Evolutionary conservation across 2,888 invertebrate genomes (phyloP).

Genomic region (Steromphala cineraria): DNA sequence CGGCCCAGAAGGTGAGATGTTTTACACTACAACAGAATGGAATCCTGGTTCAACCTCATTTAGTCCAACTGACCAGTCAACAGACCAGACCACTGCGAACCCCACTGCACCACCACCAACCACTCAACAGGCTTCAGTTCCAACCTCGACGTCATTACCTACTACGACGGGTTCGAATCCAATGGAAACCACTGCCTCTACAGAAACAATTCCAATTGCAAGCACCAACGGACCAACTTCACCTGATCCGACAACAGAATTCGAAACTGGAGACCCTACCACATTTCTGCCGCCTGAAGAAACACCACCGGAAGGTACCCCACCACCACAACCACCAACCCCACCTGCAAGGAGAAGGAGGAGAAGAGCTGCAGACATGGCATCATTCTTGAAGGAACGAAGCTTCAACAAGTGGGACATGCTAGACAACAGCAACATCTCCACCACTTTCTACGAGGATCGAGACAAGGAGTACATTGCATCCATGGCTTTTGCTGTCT

Average conservation of each 20-base stretch:
- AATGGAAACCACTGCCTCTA: neutral
- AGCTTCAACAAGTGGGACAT: slow-evolving; percentile 59
- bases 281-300: neutral
- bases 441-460: slow-evolving; percentile 25
- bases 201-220: neutral
- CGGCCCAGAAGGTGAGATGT: no score
- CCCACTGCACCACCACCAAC: neutral
- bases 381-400: slow-evolving; percentile 30
- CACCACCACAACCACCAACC: neutral
- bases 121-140: neutral
- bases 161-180: neutral
- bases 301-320: neutral
- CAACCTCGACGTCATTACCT: neutral
- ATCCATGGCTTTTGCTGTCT: slow-evolving; percentile 44
- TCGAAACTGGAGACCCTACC: no score
- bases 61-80: neutral
- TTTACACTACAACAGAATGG: no score
- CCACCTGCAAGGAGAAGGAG: neutral
- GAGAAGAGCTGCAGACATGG: neutral
- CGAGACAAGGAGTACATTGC: slow-evolving; percentile 42
- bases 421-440: slow-evolving; percentile 37
- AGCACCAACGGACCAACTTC: neutral
- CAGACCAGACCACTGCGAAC: neutral
- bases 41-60: no score
- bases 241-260: neutral